A percentile compares a stretch with the other conserved stretches of the same genome.
phyloP scores from a whole-genome alignment of 2,888 invertebrate species.

The Lasioglossum vierecki region DNA sequence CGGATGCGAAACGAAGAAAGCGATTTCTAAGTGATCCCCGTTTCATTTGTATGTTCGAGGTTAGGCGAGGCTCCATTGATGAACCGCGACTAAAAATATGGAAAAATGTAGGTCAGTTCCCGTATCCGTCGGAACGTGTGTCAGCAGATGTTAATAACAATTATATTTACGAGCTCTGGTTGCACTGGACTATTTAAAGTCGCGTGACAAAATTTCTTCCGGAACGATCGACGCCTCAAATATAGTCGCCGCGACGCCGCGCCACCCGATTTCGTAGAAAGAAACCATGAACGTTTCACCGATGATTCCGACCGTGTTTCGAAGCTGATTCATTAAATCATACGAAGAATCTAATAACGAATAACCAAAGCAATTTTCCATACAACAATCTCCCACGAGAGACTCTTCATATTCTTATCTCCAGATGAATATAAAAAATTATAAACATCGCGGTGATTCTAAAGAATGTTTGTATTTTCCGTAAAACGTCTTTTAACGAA shows the following conservation, averaged over 20 bases:
- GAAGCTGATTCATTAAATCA: not conserved
- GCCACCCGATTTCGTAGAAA: conserved; percentile 30
- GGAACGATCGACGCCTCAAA: conserved; percentile 54
- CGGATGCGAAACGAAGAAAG: not conserved
- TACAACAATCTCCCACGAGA: too few relatives aligned
- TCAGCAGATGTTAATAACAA: conserved; percentile 51
- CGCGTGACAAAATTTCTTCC: conserved; percentile 60
- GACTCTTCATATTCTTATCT: too few relatives aligned
- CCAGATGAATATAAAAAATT: too few relatives aligned
- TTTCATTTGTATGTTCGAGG: not conserved
- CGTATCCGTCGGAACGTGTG: conserved; percentile 47
- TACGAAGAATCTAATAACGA: not conserved
- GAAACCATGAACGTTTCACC: conserved; percentile 8
- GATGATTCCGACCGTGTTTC: not conserved
- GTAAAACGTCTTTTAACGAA: too few relatives aligned
- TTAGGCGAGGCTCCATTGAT: conserved; percentile 28
- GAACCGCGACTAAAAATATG: conserved; percentile 50
- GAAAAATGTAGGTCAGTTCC: conserved; percentile 56
- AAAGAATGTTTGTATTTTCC: too few relatives aligned
- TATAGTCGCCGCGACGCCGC: conserved; percentile 32
- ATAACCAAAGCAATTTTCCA: not conserved
- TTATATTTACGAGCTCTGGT: conserved; percentile 54
- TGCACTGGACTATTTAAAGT: conserved; percentile 57
- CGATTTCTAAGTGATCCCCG: not conserved
- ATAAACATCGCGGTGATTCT: too few relatives aligned